Evolutionary conservation across 2,888 invertebrate species (phyloP).

Genomic region (Pyrgus malvae): DNA sequence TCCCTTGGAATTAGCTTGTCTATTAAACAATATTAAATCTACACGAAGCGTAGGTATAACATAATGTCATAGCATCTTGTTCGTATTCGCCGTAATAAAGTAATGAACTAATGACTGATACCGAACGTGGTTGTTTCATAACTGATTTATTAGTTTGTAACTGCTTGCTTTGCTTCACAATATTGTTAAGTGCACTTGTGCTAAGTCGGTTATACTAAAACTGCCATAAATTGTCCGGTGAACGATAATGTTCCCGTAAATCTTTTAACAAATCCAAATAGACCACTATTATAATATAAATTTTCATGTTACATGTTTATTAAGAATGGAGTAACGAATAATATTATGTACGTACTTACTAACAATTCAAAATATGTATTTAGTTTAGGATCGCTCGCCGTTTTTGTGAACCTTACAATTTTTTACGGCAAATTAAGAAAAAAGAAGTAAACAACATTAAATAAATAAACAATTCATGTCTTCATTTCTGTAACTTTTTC

Average conservation of each 20-base stretch:
- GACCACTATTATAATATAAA: too few relatives aligned
- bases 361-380: too few relatives aligned
- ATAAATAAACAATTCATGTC: too few relatives aligned
- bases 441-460: too few relatives aligned
- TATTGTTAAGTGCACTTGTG: slow-evolving; percentile 43
- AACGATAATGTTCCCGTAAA: slow-evolving; percentile 37
- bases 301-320: too few relatives aligned
- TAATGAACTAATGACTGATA: slow-evolving; percentile 42
- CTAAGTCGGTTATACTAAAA: slow-evolving; percentile 48
- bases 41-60: slow-evolving; percentile 1
- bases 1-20: neutral
- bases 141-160: slow-evolving; percentile 43
- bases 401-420: too few relatives aligned
- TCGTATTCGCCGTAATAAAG: slow-evolving; percentile 44
- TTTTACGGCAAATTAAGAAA: too few relatives aligned
- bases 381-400: too few relatives aligned
- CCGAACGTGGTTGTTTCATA: slow-evolving; percentile 37
- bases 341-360: too few relatives aligned
- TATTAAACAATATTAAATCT: neutral
- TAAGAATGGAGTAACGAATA: too few relatives aligned
- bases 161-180: slow-evolving; percentile 41
- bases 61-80: slow-evolving; percentile 40
- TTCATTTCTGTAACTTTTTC: too few relatives aligned
- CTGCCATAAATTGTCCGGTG: slow-evolving; percentile 46
- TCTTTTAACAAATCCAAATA: too few relatives aligned